Percentiles rank a stretch among this genome's conserved stretches.
These are phyloP conservation scores for Camptogramma bilineatum DNA, from an alignment of 2,888 invertebrate species.

Conservation along the genomic window DNA sequence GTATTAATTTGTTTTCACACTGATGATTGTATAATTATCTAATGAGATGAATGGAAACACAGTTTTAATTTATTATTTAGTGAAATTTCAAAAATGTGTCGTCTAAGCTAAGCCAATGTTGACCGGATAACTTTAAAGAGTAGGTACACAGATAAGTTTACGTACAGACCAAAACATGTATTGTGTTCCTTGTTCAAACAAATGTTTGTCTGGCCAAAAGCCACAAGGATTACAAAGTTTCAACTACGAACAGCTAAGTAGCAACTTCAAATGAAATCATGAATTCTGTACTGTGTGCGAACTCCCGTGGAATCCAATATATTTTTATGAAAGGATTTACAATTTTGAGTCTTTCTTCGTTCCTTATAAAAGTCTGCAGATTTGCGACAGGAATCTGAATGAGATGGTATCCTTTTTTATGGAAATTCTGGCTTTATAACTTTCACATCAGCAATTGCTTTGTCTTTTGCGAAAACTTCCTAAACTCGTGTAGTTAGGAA, in stretches of 20 bases:
- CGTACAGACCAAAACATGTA: too few species aligned
- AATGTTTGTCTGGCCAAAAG: too few species aligned
- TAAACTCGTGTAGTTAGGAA: conserved; percentile 1
- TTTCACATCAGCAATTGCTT: conserved; percentile 10
- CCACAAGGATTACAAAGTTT: not conserved
- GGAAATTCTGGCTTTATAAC: conserved; percentile 17
- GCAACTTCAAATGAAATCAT: conserved; percentile 20
- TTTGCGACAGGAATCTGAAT: conserved; percentile 28
- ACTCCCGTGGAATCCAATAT: conserved; percentile 31
- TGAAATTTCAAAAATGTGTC: too few species aligned
- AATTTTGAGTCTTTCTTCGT: conserved; percentile 22
- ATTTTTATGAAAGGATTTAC: conserved; percentile 31
- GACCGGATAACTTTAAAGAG: too few species aligned
- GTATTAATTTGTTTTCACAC: too few species aligned
- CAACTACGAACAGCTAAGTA: not conserved
- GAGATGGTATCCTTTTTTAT: conserved; percentile 24
- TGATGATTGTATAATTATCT: too few species aligned
- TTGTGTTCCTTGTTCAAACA: too few species aligned
- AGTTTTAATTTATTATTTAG: too few species aligned
- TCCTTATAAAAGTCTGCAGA: conserved; percentile 20
- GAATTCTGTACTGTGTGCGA: conserved; percentile 18
- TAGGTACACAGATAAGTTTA: too few species aligned
- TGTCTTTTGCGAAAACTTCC: conserved; percentile 7
- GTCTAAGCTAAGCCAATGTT: too few species aligned
- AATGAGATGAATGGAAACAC: too few species aligned